Evolutionary conservation across 2,888 invertebrate genomes (phyloP), one percentile per base, ranked within the genome.

Genomic region (Synergus gifuensis): DNA sequence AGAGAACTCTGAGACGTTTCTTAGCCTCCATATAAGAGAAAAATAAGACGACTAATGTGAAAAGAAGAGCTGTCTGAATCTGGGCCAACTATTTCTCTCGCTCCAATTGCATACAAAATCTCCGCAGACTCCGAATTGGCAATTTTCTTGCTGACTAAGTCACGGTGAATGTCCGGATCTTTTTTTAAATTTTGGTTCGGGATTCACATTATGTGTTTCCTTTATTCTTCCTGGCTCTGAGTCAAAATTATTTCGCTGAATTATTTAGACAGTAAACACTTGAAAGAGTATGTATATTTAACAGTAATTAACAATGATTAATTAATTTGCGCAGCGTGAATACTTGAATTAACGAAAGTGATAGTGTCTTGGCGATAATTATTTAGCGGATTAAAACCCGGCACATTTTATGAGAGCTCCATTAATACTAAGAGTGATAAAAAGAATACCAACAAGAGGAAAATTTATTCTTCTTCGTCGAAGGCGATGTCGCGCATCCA

Each of bases 401-500:
- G 4, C 42, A n/a, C 4, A 44, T 12, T 67, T 22, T 46, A 44
- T 67, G 18, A 46, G 44, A 46, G 14, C 11, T 46, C 2, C 22
- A 44, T 67, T 76, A 76, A 78, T 11, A 67, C 22, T 58, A 3
- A 60, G 42, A 54, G 44, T n/a, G 40, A 62, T 2, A 58, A 76
- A 76, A 76, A 76, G 62, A 76, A 76, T 44, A 12, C 58, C 42
- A 44, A 76, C 7, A 7, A 62, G 58, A 62, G 18, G n/a, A 18
- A 60, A 62, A 62, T 76, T 44, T 60, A 60, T 76, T 76, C 62
- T 60, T 76, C 58, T 60, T 36, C 67, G 44, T 44, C 60, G 58
- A 18, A 60, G 62, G 42, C 76, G 16, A 60, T 18, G 67, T 58
- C 66, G 77, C 42, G 14, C 84, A 83, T 81, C 83, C 82, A 84